Base-by-base conservation (phyloP, 2,113 vertebrate species). In the Nymphicus hollandicus region DNA sequence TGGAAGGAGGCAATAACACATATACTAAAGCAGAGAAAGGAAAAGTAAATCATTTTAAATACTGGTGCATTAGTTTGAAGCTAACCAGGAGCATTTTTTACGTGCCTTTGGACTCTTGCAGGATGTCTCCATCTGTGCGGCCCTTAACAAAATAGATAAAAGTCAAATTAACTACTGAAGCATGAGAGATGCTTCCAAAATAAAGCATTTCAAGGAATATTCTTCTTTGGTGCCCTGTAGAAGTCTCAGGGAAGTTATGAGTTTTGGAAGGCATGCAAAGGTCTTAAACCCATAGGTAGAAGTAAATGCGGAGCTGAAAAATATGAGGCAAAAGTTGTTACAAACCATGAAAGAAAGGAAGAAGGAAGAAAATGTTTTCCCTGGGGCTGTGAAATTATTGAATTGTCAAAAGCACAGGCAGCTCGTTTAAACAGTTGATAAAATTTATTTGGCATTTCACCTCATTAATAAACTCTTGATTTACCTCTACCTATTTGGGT, bases 301-400 rank as follows among this genome's bases (percentile, higher is more conserved):
- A 84, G 65, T 85, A 76, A 93, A 94, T 46, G 53, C 31, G 61
- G 66, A 14, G 73, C 85, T 81, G 70, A 92, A 95, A 92, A 93
- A 94, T 56, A 79, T 3, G 65, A 96, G 83, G 77, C 73, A 85
- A 96, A 91, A 65, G 66, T 86, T 86, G 60, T 96, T 94, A 92
- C 52, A 86, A 89, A 56, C 25, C 71, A 58, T 70, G 79, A 79
- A 95, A 92, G 78, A 87, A 87, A 81, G 73, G 93, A 77, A 69
- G 37, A 17, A 84, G 65, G 77, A 52, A 91, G 80, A 64, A 95
- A 93, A 89, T 31, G n/a, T 65, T 84, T 91, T 94, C 66, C 95
- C 81, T 31, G n/a, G 79, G 91, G 95, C 80, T 91, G 88, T 41
- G 64, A 96, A 94, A 95, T 92, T 81, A 95, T 89, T 95, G 95